Conservation (phyloP, 2,888 invertebrate species). For the Drosophila borealis region DNA sequence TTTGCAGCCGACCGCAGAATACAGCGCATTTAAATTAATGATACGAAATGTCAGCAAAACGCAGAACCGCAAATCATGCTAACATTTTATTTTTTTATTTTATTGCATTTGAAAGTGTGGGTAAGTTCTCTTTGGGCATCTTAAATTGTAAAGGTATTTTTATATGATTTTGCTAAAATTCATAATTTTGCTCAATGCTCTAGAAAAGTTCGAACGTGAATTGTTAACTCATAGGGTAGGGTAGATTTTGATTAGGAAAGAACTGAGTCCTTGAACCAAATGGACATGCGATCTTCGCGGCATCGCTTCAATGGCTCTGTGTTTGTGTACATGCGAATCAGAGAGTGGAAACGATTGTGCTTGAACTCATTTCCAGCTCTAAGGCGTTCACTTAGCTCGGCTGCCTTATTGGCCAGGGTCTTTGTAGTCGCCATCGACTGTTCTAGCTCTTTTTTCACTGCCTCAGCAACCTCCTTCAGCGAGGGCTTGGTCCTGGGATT, state of each 20-base stretch:
- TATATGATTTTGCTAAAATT: slow-evolving; percentile 4
- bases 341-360: slow-evolving; percentile 43
- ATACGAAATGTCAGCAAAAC: slow-evolving; percentile 64
- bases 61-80: slow-evolving; percentile 68
- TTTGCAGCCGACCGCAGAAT: slow-evolving; percentile 58
- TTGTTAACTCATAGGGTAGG: not conserved
- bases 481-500: not conserved
- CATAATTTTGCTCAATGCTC: not conserved
- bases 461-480: slow-evolving; percentile 16
- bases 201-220: not conserved
- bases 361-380: slow-evolving; percentile 59
- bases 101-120: not conserved
- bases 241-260: slow-evolving; percentile 43
- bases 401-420: slow-evolving; percentile 38
- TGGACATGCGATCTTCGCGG: slow-evolving; percentile 59
- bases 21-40: slow-evolving; percentile 70
- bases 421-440: slow-evolving; percentile 11
- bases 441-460: slow-evolving; percentile 12
- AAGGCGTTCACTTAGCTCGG: slow-evolving; percentile 43
- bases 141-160: slow-evolving; percentile 1
- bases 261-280: slow-evolving; percentile 61
- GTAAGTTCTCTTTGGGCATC: not conserved
- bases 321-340: slow-evolving; percentile 33
- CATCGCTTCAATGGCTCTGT: slow-evolving; percentile 36
- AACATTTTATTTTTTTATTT: not conserved